A percentile compares a stretch with the other conserved stretches of the same genome.
Conservation (phyloP, 2,113 vertebrate species). For the Oriolus oriolus region DNA sequence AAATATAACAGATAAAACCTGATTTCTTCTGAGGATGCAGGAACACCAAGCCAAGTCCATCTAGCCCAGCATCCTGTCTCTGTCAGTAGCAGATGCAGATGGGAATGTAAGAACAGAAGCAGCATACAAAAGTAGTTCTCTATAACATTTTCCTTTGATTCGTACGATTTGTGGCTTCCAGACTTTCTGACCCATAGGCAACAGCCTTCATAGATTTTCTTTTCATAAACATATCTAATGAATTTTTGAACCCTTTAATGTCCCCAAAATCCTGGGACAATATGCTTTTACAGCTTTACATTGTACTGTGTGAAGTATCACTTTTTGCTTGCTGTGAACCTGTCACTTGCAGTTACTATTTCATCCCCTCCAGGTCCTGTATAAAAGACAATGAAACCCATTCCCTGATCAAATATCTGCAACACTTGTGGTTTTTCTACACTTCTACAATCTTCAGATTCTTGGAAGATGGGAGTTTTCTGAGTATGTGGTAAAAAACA, state of each 20-base stretch:
- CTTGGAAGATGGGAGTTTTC: not conserved
- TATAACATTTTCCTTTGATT: not conserved
- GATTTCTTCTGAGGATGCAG: not conserved
- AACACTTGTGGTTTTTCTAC: not conserved
- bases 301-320: not conserved
- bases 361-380: not conserved
- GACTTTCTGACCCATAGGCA: not conserved
- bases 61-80: not conserved
- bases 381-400: not conserved
- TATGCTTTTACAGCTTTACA: not conserved
- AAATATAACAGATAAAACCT: not conserved
- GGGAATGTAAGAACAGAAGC: not conserved
- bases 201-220: not conserved
- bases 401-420: not conserved
- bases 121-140: not conserved
- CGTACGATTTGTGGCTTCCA: not conserved
- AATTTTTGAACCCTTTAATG: not conserved
- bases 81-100: not conserved
- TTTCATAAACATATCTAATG: not conserved
- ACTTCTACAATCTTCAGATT: not conserved
- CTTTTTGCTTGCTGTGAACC: not conserved
- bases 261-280: not conserved
- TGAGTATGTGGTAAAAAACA: not conserved
- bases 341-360: not conserved
- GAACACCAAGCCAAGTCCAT: not conserved